Percentiles rank a stretch among this genome's conserved stretches.
Evolutionary conservation across 2,888 invertebrate species (phyloP).

Genomic region (Thelaira solivaga): DNA sequence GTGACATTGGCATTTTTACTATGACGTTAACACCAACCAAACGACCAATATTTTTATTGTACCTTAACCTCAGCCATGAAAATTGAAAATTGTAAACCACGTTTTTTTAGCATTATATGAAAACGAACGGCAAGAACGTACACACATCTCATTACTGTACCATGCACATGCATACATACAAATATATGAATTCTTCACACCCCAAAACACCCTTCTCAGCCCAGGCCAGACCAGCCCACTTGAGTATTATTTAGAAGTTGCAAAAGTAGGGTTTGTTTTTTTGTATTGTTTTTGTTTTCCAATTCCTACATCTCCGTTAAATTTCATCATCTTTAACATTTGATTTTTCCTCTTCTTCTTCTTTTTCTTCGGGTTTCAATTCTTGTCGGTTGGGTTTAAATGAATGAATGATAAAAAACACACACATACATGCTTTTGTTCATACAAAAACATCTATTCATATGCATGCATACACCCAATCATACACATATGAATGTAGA

Average conservation of each 20-base stretch:
- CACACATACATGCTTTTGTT: no score
- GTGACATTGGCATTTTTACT: conserved; percentile 58
- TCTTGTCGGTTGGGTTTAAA: conserved; percentile 22
- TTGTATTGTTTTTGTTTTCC: conserved; percentile 18
- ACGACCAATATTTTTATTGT: conserved; percentile 57
- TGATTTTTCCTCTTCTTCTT: conserved; percentile 32
- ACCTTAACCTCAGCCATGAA: conserved; percentile 63
- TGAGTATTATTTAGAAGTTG: conserved; percentile 40
- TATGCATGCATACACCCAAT: background rate
- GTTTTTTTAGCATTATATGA: conserved; percentile 47
- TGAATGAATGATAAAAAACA: no score
- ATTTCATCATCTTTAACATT: conserved; percentile 28
- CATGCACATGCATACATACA: no score
- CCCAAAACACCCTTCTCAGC: background rate
- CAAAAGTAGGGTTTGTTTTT: conserved; percentile 24
- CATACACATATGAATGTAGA: no score
- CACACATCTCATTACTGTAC: conserved; percentile 5
- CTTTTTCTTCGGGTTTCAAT: background rate
- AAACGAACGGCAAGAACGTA: conserved; percentile 35
- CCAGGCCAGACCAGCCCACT: conserved; percentile 29
- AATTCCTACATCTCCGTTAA: conserved; percentile 26
- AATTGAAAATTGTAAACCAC: conserved; percentile 58
- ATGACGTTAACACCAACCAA: conserved; percentile 51
- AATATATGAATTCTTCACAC: background rate
- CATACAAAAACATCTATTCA: background rate